These are phyloP conservation scores for Euborellia annulipes DNA, from an alignment of 1,140 invertebrate species.

Conservation along the genomic window DNA sequence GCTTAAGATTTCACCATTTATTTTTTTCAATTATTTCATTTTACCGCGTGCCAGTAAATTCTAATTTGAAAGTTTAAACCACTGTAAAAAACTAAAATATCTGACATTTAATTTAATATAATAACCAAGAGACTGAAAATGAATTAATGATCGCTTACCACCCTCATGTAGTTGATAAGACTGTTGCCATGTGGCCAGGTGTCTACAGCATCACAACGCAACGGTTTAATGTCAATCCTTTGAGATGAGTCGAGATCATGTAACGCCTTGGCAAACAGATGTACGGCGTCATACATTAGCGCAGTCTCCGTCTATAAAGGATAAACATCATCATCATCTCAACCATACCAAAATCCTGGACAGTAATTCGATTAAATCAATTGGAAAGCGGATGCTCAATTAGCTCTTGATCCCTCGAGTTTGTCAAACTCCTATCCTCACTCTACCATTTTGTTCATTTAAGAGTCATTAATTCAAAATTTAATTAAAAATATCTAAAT, in stretches of 20 bases:
- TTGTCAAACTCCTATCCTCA: too few species aligned
- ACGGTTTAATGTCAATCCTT: slow-evolving; percentile 70
- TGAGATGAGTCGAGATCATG: slow-evolving; percentile 80
- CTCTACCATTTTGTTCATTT: too few species aligned
- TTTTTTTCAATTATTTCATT: too few species aligned
- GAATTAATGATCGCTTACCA: slow-evolving; percentile 57
- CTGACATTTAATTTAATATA: background rate
- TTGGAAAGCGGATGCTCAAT: background rate
- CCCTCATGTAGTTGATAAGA: slow-evolving; percentile 95
- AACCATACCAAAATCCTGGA: too few species aligned
- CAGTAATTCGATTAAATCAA: background rate
- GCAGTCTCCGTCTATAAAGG: slow-evolving; percentile 77
- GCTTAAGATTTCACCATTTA: too few species aligned
- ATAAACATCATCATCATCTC: slow-evolving; percentile 3
- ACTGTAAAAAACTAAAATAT: background rate
- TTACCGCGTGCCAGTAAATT: too few species aligned
- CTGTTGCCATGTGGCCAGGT: slow-evolving; percentile 90
- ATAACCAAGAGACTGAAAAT: too few species aligned
- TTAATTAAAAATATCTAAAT: too few species aligned
- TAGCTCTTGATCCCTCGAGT: too few species aligned
- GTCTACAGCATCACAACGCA: slow-evolving; percentile 77
- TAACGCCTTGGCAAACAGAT: slow-evolving; percentile 83
- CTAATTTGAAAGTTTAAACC: too few species aligned
- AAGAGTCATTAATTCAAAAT: too few species aligned
- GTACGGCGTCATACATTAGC: slow-evolving; percentile 88